Percentiles rank a stretch among this genome's conserved stretches.
These are phyloP conservation scores for Lissonota sp. DNA, from an alignment of 2,888 invertebrate species.

Conservation along the genomic window DNA sequence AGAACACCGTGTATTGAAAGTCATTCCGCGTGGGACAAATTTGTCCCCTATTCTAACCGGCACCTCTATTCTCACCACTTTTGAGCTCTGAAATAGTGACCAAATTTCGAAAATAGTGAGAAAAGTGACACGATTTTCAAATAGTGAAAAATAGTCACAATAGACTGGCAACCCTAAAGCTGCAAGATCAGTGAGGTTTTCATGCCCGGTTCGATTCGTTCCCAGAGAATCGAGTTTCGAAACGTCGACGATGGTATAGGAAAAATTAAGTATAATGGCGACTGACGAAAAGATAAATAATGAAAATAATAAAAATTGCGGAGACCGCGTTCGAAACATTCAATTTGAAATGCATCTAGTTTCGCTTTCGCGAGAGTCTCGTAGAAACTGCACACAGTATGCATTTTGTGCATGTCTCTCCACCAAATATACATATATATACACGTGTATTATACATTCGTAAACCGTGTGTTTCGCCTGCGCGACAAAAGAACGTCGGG, in stretches of 20 bases:
- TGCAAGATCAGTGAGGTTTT: slow-evolving; percentile 69
- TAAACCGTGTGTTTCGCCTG: slow-evolving; percentile 22
- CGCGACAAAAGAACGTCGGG: slow-evolving; percentile 64
- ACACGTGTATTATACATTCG: slow-evolving; percentile 1
- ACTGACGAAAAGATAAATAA: background rate
- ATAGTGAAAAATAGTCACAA: too few species aligned
- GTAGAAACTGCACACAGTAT: background rate
- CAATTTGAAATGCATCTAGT: slow-evolving; percentile 75
- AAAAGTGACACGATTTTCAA: too few species aligned
- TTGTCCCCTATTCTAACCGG: too few species aligned
- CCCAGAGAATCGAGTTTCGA: slow-evolving; percentile 66
- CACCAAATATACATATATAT: background rate
- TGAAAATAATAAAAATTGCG: slow-evolving; percentile 50
- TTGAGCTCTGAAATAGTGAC: too few species aligned
- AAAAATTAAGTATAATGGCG: slow-evolving; percentile 50
- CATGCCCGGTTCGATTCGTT: slow-evolving; percentile 78
- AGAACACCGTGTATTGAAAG: too few species aligned
- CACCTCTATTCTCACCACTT: too few species aligned
- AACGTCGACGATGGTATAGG: slow-evolving; percentile 63
- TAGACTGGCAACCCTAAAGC: too few species aligned
- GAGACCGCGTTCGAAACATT: slow-evolving; percentile 68
- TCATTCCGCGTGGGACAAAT: too few species aligned
- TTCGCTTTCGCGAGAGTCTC: slow-evolving; percentile 49
- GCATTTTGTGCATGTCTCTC: background rate
- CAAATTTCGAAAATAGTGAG: too few species aligned